These are phyloP conservation scores for Zygaena filipendulae DNA, from an alignment of 2,888 invertebrate genomes.

Conservation along the genomic window DNA sequence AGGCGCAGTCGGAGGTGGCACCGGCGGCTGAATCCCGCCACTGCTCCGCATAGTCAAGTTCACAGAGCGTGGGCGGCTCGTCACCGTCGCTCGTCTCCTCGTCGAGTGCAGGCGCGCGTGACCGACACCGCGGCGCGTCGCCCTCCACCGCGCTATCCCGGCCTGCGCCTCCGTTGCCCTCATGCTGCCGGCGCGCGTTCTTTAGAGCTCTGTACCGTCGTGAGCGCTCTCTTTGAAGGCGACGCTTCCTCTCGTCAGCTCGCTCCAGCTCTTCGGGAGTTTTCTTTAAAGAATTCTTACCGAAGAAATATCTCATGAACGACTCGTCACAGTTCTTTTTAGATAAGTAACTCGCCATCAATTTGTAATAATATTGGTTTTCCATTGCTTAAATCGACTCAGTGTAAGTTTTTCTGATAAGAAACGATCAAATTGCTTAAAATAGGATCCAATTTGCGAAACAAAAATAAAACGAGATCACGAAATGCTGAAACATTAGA, in stretches of 20 bases:
- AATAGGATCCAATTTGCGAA: too few species aligned
- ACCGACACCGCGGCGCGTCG: constrained; percentile 32
- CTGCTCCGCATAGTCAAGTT: constrained; percentile 45
- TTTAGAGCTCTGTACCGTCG: constrained; percentile 54
- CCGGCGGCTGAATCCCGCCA: constrained; percentile 39
- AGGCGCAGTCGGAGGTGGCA: constrained; percentile 43
- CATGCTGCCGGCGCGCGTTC: constrained; percentile 54
- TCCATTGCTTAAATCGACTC: too few species aligned
- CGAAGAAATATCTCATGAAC: constrained; percentile 61
- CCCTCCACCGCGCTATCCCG: constrained; percentile 30
- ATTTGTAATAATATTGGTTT: constrained; percentile 59
- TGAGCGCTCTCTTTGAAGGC: constrained; percentile 52
- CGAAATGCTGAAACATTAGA: too few species aligned
- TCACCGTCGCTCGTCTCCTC: constrained; percentile 52
- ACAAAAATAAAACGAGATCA: constrained; percentile 62
- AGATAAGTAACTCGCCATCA: constrained; percentile 59
- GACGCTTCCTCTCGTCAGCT: constrained; percentile 54
- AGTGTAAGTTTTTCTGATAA: constrained; percentile 9
- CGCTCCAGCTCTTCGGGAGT: constrained; percentile 55
- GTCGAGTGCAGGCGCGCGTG: constrained; percentile 31
- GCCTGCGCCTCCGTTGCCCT: constrained; percentile 32
- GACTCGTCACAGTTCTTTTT: constrained; percentile 63
- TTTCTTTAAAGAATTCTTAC: constrained; percentile 53
- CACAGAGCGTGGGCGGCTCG: constrained; percentile 56
- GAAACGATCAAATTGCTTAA: constrained; percentile 6